Evolutionary conservation across 2,888 invertebrate species (phyloP).

Genomic region (Cecidostiba fungosa): DNA sequence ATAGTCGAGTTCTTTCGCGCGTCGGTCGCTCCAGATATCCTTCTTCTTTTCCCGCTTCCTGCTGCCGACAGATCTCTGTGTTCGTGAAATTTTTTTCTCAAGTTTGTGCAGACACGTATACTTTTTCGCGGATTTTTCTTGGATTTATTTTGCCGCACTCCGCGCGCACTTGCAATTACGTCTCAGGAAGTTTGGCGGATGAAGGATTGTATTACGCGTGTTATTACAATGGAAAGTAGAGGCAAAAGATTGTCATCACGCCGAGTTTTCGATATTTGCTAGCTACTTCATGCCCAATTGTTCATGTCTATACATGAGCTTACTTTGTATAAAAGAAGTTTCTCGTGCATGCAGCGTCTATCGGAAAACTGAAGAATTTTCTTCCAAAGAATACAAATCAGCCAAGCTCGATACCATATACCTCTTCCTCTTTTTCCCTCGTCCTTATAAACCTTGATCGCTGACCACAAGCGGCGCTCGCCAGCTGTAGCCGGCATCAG

Average conservation of each 20-base stretch:
- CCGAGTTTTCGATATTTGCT: no score
- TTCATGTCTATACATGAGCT: no score
- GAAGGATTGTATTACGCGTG: no score
- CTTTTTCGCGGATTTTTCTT: not conserved
- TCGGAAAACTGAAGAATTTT: no score
- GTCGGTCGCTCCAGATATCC: constrained; percentile 44
- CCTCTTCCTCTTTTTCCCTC: not conserved
- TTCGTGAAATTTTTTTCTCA: not conserved
- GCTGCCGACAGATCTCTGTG: constrained; percentile 19
- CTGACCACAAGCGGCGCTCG: constrained; percentile 45
- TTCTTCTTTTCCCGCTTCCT: constrained; percentile 33
- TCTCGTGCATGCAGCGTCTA: no score
- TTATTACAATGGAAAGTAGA: no score
- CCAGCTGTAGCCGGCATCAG: not conserved
- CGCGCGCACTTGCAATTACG: not conserved
- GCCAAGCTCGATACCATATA: not conserved
- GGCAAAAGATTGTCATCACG: no score
- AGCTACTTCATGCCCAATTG: no score
- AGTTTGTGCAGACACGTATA: not conserved
- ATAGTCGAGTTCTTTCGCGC: constrained; percentile 3
- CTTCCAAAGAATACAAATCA: not conserved
- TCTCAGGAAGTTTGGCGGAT: not conserved
- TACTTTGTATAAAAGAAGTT: no score
- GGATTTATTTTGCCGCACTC: not conserved
- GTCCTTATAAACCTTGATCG: not conserved